Conservation (phyloP, 2,113 vertebrate genomes). For the Prinia subflava region DNA sequence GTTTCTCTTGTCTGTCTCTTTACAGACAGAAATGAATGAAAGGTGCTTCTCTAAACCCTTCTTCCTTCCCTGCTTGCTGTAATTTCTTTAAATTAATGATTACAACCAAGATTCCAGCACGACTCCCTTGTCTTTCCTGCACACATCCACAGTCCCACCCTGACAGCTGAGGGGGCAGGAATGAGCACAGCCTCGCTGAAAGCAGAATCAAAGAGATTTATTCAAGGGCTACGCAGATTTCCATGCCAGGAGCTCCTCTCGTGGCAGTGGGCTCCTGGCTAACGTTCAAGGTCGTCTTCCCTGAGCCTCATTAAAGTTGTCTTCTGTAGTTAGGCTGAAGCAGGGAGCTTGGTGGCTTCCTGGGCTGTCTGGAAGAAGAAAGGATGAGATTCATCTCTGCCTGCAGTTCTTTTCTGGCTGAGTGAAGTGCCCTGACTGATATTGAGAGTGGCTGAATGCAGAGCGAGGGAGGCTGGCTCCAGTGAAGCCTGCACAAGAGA, state of each 20-base stretch:
- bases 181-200: neutral
- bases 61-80: neutral
- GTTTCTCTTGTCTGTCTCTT: neutral
- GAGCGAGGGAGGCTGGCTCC: slow-evolving; percentile 16
- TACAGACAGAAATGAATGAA: neutral
- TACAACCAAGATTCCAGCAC: neutral
- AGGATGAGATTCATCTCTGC: slow-evolving; percentile 7
- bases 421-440: neutral
- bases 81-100: neutral
- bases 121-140: neutral
- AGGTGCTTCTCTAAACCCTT: neutral
- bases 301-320: slow-evolving; percentile 9
- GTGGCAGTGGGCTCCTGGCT: slow-evolving; percentile 16
- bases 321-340: neutral
- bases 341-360: neutral
- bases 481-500: neutral
- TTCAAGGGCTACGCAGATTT: neutral
- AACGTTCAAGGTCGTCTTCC: slow-evolving; percentile 8
- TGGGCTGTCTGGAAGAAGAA: neutral
- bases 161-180: neutral
- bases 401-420: slow-evolving; percentile 8
- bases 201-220: neutral
- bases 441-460: slow-evolving; percentile 24
- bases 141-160: neutral
- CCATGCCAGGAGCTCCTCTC: neutral